phyloP scores from a whole-genome alignment of 2,113 vertebrate species.

The Spea multiplicata region DNA sequence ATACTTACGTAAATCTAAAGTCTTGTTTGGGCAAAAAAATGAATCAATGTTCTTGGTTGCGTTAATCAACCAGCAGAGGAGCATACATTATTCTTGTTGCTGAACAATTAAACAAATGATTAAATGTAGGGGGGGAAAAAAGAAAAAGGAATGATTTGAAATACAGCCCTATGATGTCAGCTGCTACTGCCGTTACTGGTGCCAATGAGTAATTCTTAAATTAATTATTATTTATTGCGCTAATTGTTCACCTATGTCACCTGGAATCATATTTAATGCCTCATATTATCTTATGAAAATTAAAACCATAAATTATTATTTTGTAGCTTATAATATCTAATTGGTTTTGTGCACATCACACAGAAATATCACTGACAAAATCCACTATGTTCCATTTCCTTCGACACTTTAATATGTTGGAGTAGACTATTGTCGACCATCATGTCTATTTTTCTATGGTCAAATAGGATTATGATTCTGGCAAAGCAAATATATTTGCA shows the following conservation, averaged over 20 bases:
- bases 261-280: conserved; percentile 36
- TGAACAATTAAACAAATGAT: conserved; percentile 40
- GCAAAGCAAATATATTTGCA: too few species aligned
- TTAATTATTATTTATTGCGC: conserved; percentile 43
- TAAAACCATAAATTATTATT: conserved; percentile 5
- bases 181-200: conserved; percentile 21
- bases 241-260: conserved; percentile 44
- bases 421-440: too few species aligned
- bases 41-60: conserved; percentile 28
- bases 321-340: conserved; percentile 1
- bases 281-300: conserved; percentile 15
- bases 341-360: not conserved
- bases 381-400: too few species aligned
- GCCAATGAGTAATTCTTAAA: conserved; percentile 42
- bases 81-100: conserved; percentile 32
- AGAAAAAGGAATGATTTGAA: conserved; percentile 7
- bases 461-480: too few species aligned
- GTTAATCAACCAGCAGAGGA: conserved; percentile 25
- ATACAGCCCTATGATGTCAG: conserved; percentile 41
- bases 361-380: not conserved
- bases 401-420: too few species aligned
- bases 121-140: conserved; percentile 4
- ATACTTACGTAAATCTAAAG: conserved; percentile 68
- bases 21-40: conserved; percentile 55
- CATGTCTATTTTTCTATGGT: too few species aligned